Conservation (phyloP, 2,888 invertebrate species). For the Cacoxenus indagator region DNA sequence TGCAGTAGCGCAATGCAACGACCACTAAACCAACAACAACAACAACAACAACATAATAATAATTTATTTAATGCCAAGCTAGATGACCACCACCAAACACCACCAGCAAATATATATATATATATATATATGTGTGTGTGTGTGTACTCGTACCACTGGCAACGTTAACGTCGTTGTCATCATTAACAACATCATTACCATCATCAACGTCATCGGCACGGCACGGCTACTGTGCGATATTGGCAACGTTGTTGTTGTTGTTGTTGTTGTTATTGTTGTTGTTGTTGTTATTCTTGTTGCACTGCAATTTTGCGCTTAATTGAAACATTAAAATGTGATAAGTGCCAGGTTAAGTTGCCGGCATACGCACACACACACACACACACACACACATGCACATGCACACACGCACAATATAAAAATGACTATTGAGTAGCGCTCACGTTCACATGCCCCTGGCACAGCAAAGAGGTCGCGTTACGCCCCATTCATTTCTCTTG, state of each 20-base stretch:
- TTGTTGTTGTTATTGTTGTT: conserved; percentile 35
- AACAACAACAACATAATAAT: too few relatives aligned
- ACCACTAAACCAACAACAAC: too few relatives aligned
- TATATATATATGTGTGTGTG: too few relatives aligned
- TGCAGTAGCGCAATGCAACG: conserved; percentile 42
- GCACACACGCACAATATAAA: background rate
- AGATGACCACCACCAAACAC: conserved; percentile 12
- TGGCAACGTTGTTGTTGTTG: conserved; percentile 35
- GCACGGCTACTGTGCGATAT: background rate
- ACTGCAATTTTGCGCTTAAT: conserved; percentile 61
- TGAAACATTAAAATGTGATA: conserved; percentile 70
- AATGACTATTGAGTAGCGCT: background rate
- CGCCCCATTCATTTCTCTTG: too few relatives aligned
- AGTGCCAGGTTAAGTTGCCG: conserved; percentile 38
- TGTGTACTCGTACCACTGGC: background rate
- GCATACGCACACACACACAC: background rate
- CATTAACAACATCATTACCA: background rate
- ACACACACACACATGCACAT: background rate
- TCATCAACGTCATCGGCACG: background rate
- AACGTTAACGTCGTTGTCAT: background rate
- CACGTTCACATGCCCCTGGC: too few relatives aligned
- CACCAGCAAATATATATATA: too few relatives aligned
- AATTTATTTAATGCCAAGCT: conserved; percentile 48
- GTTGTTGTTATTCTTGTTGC: conserved; percentile 39
- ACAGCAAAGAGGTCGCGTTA: too few relatives aligned